These are phyloP conservation scores for Petrocephalus sullivani DNA, from an alignment of 2,797 vertebrate species.

Conservation along the genomic window DNA sequence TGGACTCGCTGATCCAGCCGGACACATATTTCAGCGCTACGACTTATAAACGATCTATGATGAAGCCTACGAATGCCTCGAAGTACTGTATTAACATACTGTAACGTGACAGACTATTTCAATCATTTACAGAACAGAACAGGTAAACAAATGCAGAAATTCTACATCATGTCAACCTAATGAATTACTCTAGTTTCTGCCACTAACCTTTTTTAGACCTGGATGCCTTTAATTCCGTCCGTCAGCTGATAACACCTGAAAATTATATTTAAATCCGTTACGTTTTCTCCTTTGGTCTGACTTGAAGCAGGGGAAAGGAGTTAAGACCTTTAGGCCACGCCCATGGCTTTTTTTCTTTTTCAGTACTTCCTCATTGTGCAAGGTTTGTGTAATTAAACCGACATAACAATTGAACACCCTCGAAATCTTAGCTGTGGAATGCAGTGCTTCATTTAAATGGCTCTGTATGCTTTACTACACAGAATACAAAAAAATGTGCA, in stretches of 20 bases:
- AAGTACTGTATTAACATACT: not conserved
- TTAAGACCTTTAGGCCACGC: not conserved
- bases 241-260: not conserved
- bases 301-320: not conserved
- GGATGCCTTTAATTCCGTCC: not conserved
- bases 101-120: not conserved
- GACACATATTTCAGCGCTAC: not conserved
- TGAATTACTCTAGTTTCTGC: not conserved
- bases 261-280: not conserved
- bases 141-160: not conserved
- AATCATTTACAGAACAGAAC: not conserved
- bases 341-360: not conserved
- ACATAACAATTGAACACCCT: not conserved
- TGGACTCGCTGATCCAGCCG: no score
- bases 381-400: not conserved
- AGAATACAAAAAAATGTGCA: not conserved
- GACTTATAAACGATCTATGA: not conserved
- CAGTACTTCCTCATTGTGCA: slow-evolving; percentile 10
- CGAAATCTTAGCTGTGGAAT: not conserved
- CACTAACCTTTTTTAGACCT: slow-evolving; percentile 2
- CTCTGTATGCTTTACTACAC: not conserved
- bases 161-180: not conserved
- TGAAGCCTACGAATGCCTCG: not conserved
- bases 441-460: not conserved
- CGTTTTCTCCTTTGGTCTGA: not conserved